Conservation (phyloP, 2,113 vertebrate genomes). For the Capricornis sumatraensis region DNA sequence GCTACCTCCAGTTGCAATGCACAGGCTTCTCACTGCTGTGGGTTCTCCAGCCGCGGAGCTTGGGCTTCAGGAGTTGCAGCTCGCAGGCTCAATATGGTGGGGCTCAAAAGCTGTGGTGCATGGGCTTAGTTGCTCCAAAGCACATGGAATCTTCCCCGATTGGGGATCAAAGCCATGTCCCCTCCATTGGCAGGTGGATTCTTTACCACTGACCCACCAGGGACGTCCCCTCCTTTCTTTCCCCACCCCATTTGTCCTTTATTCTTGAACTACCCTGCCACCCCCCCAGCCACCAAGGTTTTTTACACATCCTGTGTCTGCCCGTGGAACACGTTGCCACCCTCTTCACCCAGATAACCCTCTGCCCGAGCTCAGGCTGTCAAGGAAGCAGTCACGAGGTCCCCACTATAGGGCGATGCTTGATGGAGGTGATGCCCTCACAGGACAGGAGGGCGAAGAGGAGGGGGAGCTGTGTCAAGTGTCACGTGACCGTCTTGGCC, state of each 20-base stretch:
- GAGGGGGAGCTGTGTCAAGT: background rate
- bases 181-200: background rate
- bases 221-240: background rate
- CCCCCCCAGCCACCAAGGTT: background rate
- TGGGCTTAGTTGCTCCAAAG: too few relatives aligned
- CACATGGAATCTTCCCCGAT: too few relatives aligned
- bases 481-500: fast-evolving
- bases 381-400: background rate
- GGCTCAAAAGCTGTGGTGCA: too few relatives aligned
- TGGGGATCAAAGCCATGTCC: too few relatives aligned
- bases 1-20: too few relatives aligned
- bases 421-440: background rate
- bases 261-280: too few relatives aligned
- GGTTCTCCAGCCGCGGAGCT: fast-evolving
- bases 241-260: background rate
- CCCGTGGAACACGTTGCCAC: too few relatives aligned
- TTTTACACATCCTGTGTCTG: background rate
- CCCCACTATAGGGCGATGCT: too few relatives aligned
- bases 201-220: too few relatives aligned
- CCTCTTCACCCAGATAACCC: background rate
- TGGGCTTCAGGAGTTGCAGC: too few relatives aligned
- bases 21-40: too few relatives aligned
- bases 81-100: too few relatives aligned
- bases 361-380: background rate
- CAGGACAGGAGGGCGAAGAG: fast-evolving